Percentiles rank a stretch among this genome's conserved stretches.
phyloP scores from a whole-genome alignment of 2,113 vertebrate genomes.

The Butastur rufipennis region DNA sequence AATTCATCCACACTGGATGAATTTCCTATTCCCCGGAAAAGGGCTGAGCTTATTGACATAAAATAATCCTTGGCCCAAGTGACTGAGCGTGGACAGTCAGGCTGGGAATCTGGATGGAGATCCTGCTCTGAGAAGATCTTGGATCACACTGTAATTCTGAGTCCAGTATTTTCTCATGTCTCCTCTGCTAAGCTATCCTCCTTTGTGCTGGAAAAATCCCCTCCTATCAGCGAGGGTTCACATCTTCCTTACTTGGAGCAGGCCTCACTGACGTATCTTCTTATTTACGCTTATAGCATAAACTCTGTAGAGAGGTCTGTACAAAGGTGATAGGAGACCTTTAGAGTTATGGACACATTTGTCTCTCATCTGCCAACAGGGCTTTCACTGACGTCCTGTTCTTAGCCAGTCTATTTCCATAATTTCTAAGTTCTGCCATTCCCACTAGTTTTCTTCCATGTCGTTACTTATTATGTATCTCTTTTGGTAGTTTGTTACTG shows the following conservation, averaged over 20 bases:
- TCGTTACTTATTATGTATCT: not conserved
- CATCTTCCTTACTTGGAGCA: slow-evolving; percentile 50
- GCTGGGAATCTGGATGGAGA: slow-evolving; percentile 47
- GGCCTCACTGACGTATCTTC: not conserved
- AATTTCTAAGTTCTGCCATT: not conserved
- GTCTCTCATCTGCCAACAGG: not conserved
- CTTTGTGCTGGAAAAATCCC: slow-evolving; percentile 31
- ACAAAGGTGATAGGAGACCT: not conserved
- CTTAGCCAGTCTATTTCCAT: not conserved
- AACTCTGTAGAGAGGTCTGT: not conserved
- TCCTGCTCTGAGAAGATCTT: slow-evolving; percentile 23
- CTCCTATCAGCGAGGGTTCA: slow-evolving; percentile 22
- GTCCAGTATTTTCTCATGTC: slow-evolving; percentile 16
- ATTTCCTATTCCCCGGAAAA: slow-evolving; percentile 25
- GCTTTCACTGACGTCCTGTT: not conserved
- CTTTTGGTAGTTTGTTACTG: not conserved
- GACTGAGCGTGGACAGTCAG: not conserved
- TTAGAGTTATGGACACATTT: not conserved
- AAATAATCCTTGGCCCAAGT: slow-evolving; percentile 41
- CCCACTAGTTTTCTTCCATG: not conserved
- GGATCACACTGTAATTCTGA: not conserved
- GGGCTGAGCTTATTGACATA: slow-evolving; percentile 8
- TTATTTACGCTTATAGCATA: not conserved
- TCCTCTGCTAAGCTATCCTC: slow-evolving; percentile 1
- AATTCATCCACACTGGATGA: not conserved